Evolutionary conservation across 2,888 invertebrate genomes (phyloP).

Genomic region (Therioaphis trifolii): DNA sequence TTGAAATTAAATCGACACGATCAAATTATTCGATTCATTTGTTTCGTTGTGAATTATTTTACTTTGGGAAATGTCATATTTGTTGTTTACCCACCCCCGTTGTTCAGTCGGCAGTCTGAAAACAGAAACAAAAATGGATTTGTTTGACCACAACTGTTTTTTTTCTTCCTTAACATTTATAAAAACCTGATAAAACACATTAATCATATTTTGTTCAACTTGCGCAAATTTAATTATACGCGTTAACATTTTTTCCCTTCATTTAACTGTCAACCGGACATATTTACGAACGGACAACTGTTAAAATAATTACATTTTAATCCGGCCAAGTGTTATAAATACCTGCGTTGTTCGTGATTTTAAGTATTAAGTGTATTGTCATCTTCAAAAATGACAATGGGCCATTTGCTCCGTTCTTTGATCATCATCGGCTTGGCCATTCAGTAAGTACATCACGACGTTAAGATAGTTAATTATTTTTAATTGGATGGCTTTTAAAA

Average conservation of each 20-base stretch:
- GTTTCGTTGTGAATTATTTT: not conserved
- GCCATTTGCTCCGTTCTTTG: slow-evolving; percentile 45
- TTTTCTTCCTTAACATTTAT: not conserved
- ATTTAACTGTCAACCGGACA: slow-evolving; percentile 11
- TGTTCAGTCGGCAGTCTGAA: too few species aligned
- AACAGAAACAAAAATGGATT: not conserved
- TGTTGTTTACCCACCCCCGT: slow-evolving; percentile 9
- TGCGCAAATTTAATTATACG: not conserved
- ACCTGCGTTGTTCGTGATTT: not conserved
- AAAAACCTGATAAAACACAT: slow-evolving; percentile 54
- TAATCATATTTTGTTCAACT: slow-evolving; percentile 23
- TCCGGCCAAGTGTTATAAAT: slow-evolving; percentile 41
- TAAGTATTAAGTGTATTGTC: slow-evolving; percentile 45
- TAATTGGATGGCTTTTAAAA: not conserved
- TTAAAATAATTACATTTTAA: slow-evolving; percentile 49
- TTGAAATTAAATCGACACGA: too few species aligned
- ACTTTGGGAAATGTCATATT: not conserved
- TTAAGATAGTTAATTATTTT: not conserved
- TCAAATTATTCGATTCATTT: not conserved
- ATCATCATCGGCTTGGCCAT: slow-evolving; percentile 41
- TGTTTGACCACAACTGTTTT: slow-evolving; percentile 15
- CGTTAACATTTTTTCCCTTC: not conserved
- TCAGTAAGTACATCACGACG: slow-evolving; percentile 41
- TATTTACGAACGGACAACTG: slow-evolving; percentile 39
- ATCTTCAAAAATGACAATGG: slow-evolving; percentile 53